Conservation (phyloP, 2,113 vertebrate species). For the Saccopteryx leptura region DNA sequence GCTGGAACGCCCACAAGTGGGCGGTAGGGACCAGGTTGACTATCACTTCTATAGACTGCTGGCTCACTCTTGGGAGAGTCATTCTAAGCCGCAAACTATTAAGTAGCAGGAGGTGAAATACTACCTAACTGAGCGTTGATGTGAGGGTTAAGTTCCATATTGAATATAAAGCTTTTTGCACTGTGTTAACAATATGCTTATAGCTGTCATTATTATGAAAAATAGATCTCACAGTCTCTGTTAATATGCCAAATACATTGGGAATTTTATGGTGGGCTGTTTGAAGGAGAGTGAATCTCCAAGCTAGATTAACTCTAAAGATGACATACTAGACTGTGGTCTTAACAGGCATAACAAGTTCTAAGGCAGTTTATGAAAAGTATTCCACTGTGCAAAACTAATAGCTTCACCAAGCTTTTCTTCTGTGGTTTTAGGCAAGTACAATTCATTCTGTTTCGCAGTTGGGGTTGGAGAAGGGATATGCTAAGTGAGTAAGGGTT, state of each 20-base stretch:
- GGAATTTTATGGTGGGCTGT: background rate
- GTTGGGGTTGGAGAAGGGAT: background rate
- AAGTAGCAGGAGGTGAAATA: background rate
- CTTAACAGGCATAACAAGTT: background rate
- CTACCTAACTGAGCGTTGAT: background rate
- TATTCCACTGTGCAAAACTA: background rate
- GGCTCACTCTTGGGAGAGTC: background rate
- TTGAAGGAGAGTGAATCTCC: background rate
- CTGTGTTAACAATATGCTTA: background rate
- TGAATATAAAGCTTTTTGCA: background rate
- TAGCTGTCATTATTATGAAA: background rate
- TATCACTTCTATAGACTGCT: background rate
- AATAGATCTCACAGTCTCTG: background rate
- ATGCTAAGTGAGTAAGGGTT: background rate
- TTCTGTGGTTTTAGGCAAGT: background rate
- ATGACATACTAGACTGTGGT: rapidly evolving
- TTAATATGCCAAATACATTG: background rate
- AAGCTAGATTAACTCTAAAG: background rate
- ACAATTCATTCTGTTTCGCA: background rate
- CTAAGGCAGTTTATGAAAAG: background rate
- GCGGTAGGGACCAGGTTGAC: too few species aligned
- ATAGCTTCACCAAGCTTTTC: background rate
- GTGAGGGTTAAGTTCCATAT: background rate
- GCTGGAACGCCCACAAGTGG: too few species aligned
- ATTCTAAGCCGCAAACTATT: background rate